These are phyloP conservation scores for Meleagris gallopavo DNA, from an alignment of 2,113 vertebrate species.

Conservation along the genomic window DNA sequence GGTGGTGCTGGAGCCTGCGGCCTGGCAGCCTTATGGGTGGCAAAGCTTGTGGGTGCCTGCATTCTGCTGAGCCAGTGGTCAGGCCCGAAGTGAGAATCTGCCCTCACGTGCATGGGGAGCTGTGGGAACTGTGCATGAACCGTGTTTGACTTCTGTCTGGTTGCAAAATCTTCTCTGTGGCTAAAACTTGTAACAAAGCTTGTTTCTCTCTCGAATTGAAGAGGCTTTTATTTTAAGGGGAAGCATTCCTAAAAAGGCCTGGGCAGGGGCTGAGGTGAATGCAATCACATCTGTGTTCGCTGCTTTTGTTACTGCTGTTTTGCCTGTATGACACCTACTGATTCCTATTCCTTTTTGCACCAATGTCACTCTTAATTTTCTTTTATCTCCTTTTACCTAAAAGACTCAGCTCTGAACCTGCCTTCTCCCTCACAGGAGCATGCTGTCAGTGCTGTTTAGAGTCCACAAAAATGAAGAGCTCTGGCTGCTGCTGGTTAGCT, in stretches of 20 bases:
- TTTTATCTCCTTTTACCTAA: background rate
- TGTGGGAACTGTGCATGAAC: background rate
- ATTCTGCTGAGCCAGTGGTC: no score
- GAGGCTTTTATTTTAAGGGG: background rate
- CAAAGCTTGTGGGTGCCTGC: background rate
- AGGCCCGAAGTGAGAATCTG: background rate
- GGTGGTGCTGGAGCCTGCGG: background rate
- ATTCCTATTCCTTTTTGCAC: background rate
- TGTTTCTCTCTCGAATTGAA: background rate
- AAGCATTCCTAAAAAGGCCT: background rate
- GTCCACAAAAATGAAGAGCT: conserved; percentile 26
- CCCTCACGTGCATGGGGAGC: background rate
- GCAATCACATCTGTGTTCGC: background rate
- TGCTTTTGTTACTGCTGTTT: background rate
- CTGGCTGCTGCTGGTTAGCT: conserved; percentile 38
- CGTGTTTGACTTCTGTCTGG: background rate
- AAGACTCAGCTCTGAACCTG: background rate
- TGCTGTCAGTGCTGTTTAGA: conserved; percentile 40
- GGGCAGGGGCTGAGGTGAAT: background rate
- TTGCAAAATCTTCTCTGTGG: background rate
- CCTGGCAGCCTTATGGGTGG: background rate
- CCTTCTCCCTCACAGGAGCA: conserved; percentile 21
- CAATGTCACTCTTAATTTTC: conserved; percentile 35
- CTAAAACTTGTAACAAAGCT: background rate
- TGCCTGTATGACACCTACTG: background rate